Evolutionary conservation across 2,888 invertebrate species (phyloP).

Genomic region (Synanthedon myopaeformis): DNA sequence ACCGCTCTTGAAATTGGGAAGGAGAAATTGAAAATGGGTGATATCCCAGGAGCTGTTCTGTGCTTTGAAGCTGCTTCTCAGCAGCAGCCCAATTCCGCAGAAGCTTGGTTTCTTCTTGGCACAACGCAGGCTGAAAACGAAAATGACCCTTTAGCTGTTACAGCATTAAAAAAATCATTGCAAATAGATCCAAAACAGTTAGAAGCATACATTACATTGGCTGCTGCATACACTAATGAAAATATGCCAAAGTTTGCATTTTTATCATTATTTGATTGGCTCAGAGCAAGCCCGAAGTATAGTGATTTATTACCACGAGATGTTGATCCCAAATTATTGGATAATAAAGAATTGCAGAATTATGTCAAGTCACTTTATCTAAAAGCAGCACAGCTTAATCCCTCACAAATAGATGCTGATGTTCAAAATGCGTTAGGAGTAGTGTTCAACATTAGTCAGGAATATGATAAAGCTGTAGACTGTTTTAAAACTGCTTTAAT

Average conservation of each 20-base stretch:
- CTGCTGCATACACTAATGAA: slow-evolving; percentile 97
- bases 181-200: slow-evolving; percentile 83
- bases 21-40: slow-evolving; percentile 84
- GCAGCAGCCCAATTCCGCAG: slow-evolving; percentile 80
- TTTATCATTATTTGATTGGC: slow-evolving; percentile 81
- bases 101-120: slow-evolving; percentile 90
- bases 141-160: slow-evolving; percentile 93
- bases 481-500: slow-evolving; percentile 93
- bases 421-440: slow-evolving; percentile 96
- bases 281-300: slow-evolving; percentile 85
- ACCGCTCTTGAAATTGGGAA: slow-evolving; percentile 90
- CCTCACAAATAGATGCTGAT: slow-evolving; percentile 84
- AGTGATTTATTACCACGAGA: slow-evolving; percentile 75
- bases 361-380: slow-evolving; percentile 82
- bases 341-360: slow-evolving; percentile 59
- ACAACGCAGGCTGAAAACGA: slow-evolving; percentile 98
- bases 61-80: slow-evolving; percentile 96
- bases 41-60: slow-evolving; percentile 94
- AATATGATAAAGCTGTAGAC: slow-evolving; percentile 96
- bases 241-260: slow-evolving; percentile 92
- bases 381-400: slow-evolving; percentile 82
- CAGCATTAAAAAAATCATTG: slow-evolving; percentile 88
- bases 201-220: slow-evolving; percentile 88
- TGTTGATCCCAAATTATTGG: slow-evolving; percentile 45
- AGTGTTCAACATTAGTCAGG: slow-evolving; percentile 92